A percentile compares a stretch with the other conserved stretches of the same genome.
Conservation (phyloP, 2,113 vertebrate genomes). For the Anoura caudifer region DNA sequence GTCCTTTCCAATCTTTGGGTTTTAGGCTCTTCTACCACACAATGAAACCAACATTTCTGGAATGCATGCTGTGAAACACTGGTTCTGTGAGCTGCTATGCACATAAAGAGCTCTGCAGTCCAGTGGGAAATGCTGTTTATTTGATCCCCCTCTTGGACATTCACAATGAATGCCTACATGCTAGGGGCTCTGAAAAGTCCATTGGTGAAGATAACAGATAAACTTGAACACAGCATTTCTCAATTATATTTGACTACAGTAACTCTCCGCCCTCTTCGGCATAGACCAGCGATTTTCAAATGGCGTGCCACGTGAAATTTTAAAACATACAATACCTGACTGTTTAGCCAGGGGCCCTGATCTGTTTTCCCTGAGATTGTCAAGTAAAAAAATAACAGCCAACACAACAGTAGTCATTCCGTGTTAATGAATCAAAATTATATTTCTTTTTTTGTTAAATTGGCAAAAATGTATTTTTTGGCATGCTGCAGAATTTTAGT, state of each 20-base stretch:
- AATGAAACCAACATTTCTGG: neutral
- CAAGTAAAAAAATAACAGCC: too few relatives aligned
- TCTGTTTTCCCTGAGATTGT: too few relatives aligned
- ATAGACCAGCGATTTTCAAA: neutral
- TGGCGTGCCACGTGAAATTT: too few relatives aligned
- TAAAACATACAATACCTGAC: too few relatives aligned
- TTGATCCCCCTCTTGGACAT: neutral
- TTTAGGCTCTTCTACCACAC: neutral
- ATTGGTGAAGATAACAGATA: neutral
- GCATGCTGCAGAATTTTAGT: too few relatives aligned
- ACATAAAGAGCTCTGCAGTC: neutral
- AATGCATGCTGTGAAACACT: neutral
- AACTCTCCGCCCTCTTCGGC: neutral
- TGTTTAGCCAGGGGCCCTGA: too few relatives aligned
- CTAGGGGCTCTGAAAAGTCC: neutral
- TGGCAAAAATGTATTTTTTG: too few relatives aligned
- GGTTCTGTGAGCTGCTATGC: neutral
- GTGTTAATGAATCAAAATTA: too few relatives aligned
- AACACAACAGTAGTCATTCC: too few relatives aligned
- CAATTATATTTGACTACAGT: neutral
- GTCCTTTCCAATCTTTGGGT: neutral
- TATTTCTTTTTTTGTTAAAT: too few relatives aligned
- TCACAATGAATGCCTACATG: neutral
- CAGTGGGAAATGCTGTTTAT: neutral
- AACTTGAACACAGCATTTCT: neutral